A percentile compares a stretch with the other conserved stretches of the same genome.
Evolutionary conservation across 2,113 vertebrate species (phyloP).

Genomic region (Paracanthobrama guichenoti): DNA sequence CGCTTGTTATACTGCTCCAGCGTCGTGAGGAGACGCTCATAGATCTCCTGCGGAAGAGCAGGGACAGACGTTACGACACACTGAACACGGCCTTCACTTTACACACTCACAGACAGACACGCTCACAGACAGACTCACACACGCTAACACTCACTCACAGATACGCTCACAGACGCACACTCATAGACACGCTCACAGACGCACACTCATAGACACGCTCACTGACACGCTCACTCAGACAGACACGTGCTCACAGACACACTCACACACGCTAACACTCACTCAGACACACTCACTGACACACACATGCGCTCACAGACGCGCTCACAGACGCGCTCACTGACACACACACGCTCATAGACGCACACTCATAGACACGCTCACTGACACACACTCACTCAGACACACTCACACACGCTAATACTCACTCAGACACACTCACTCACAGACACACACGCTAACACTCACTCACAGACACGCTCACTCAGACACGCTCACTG

Average conservation of each 20-base stretch:
- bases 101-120: background rate
- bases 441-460: too few relatives aligned
- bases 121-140: too few relatives aligned
- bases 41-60: conserved; percentile 65
- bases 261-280: too few relatives aligned
- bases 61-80: too few relatives aligned
- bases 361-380: too few relatives aligned
- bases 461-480: background rate
- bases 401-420: background rate
- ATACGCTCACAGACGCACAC: background rate
- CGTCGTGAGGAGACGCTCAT: conserved; percentile 62
- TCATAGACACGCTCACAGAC: too few relatives aligned
- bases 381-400: conserved; percentile 50
- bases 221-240: conserved; percentile 59
- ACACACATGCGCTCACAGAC: conserved; percentile 73
- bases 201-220: background rate
- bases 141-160: too few relatives aligned
- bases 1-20: conserved; percentile 69
- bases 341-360: background rate
- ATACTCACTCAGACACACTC: too few relatives aligned
- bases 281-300: too few relatives aligned
- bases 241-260: background rate
- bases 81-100: background rate
- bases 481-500: too few relatives aligned
- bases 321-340: too few relatives aligned